Evolutionary conservation across 2,888 invertebrate species (phyloP).

Genomic region (Coelopa pilipes): DNA sequence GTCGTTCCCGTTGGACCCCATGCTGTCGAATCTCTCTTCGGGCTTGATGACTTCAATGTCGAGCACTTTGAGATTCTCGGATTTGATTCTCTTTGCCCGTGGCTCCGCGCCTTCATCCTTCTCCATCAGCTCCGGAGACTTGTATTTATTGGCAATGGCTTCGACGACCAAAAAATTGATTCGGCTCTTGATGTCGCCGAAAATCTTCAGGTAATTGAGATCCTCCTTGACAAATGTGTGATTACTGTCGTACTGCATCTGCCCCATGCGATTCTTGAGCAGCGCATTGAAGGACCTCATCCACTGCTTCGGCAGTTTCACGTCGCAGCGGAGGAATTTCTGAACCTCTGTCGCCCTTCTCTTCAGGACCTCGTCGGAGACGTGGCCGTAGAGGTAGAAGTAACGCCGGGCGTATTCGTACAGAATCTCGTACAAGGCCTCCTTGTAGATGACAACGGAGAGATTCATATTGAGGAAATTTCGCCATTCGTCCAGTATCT

Average conservation of each 20-base stretch:
- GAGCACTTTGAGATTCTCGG: neutral
- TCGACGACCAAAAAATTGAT: constrained; percentile 28
- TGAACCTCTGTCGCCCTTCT: neutral
- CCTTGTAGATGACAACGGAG: constrained; percentile 6
- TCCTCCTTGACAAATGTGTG: neutral
- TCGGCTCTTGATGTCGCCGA: constrained; percentile 3
- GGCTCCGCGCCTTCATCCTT: neutral
- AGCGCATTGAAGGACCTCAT: constrained; percentile 1
- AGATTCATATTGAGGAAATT: constrained; percentile 3
- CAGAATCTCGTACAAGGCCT: constrained; percentile 33
- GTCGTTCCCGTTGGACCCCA: neutral
- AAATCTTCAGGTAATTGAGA: constrained; percentile 20
- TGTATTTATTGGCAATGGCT: neutral
- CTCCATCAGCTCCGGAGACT: neutral
- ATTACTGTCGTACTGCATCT: neutral
- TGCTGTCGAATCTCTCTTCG: neutral
- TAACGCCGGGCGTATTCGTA: constrained; percentile 32
- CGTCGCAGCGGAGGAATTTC: neutral
- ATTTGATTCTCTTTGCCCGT: constrained; percentile 1
- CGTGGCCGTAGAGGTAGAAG: neutral
- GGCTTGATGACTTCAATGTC: neutral
- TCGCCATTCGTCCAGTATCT: constrained; percentile 27
- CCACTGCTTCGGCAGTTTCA: constrained; percentile 8
- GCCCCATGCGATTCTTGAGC: constrained; percentile 12
- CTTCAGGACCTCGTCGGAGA: neutral